These are phyloP conservation scores for Salvator merianae DNA, from an alignment of 2,113 vertebrate species.

Conservation along the genomic window DNA sequence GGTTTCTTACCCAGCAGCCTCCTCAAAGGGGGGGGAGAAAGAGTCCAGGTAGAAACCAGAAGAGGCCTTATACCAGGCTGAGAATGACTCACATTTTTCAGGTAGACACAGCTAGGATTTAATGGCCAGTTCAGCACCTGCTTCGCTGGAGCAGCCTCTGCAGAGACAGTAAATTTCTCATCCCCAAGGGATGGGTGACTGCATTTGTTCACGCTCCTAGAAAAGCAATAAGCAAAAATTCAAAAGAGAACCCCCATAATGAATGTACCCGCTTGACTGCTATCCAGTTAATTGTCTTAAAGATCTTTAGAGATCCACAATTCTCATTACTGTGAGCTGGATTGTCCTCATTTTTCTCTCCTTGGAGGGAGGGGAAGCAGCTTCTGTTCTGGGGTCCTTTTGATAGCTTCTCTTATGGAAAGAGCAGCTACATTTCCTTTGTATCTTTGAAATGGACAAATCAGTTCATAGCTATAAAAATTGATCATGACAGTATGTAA, in stretches of 20 bases:
- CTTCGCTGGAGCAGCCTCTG: neutral
- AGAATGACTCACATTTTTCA: neutral
- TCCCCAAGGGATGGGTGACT: neutral
- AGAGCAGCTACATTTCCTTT: neutral
- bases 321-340: neutral
- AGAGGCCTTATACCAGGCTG: too few relatives aligned
- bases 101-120: neutral
- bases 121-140: neutral
- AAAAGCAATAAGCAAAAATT: neutral
- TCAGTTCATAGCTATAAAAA: neutral
- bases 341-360: neutral
- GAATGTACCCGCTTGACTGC: neutral
- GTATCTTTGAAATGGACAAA: neutral
- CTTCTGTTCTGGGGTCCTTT: neutral
- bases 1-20: too few relatives aligned
- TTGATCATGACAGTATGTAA: neutral
- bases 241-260: neutral
- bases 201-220: neutral
- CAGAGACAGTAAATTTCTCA: neutral
- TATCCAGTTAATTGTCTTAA: neutral
- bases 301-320: neutral
- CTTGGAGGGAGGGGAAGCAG: neutral
- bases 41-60: too few relatives aligned
- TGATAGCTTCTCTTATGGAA: neutral
- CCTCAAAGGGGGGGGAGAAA: too few relatives aligned